Base-by-base conservation (phyloP, 2,113 vertebrate species). In the Stercorarius parasiticus region DNA sequence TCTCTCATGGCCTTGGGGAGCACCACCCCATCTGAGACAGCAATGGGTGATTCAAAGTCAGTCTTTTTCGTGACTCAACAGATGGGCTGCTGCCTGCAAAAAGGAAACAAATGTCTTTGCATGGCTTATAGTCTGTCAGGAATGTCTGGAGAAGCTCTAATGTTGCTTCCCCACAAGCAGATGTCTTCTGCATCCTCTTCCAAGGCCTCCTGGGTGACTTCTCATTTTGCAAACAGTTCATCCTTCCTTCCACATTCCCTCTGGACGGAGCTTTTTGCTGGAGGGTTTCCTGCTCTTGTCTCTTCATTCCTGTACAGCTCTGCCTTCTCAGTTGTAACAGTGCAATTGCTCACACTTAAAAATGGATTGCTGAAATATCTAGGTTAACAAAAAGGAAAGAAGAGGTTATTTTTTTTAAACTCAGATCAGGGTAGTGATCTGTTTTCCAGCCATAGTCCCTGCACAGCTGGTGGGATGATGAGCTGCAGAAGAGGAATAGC, bases 61-160 rank as follows among this genome's bases (percentile, higher is more conserved):
- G 50, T 47, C 25, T 30, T 90, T 52, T 55, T 52, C 86, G 86
- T 67, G 73, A 42, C 80, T 73, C 79, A 71, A 18, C 90, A 96
- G 78, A 90, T 69, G 90, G 88, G 82, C 85, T 85, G 86, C 90
- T 92, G 91, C 93, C 74, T 91, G 49, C 20, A 49, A 49, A 82
- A 77, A 83, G 58, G 86, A 95, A 96, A 92, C 13, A 1, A 73
- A 70, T 62, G 67, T 66, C 76, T 69, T 43, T 38, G 67, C 64
- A 38, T 4, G 49, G 90, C 71, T 90, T 5, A 0, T 3, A 45
- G 84, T 64, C 70, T 94, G 93, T 93, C 76, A 86, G 91, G 79
- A 83, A 70, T 70, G 69, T 88, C 94, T 97, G 88, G 64, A 95
- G 91, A 86, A 94, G 93, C 53, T 82, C 90, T 90, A 6, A 79